Evolutionary conservation across 2,888 invertebrate genomes (phyloP).

Genomic region (Punctoribates punctum): DNA sequence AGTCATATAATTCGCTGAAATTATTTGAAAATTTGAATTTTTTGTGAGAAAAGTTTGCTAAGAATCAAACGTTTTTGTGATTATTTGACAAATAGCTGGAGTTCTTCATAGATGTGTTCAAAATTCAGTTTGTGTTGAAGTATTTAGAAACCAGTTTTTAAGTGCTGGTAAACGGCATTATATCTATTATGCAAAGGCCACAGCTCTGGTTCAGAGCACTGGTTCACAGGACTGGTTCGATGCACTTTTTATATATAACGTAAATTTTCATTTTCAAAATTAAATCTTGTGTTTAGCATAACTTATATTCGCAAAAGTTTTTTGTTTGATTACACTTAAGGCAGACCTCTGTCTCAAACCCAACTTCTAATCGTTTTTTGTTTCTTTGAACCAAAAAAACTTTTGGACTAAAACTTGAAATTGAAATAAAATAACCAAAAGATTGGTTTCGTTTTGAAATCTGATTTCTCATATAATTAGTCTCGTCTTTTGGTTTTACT

Average conservation of each 20-base stretch:
- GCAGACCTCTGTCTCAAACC: background rate
- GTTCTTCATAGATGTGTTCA: conserved; percentile 7
- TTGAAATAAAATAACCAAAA: background rate
- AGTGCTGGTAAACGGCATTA: background rate
- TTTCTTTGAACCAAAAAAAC: too few species aligned
- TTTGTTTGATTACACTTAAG: conserved; percentile 20
- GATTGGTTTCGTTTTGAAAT: background rate
- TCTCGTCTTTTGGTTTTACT: too few species aligned
- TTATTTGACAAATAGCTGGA: background rate
- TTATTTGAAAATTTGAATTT: background rate
- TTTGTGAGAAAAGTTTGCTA: background rate
- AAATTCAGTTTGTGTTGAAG: background rate
- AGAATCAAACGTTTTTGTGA: background rate
- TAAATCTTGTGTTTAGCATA: background rate
- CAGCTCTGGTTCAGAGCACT: background rate
- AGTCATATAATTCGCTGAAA: too few species aligned
- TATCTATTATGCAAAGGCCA: too few species aligned
- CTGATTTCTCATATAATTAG: too few species aligned
- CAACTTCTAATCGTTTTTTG: background rate
- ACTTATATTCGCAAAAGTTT: background rate
- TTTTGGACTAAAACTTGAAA: background rate
- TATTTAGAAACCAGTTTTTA: conserved; percentile 11
- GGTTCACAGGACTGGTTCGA: background rate
- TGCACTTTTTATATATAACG: background rate
- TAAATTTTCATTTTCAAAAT: background rate